Percentiles rank a stretch among this genome's conserved stretches.
Conservation (phyloP, 1,140 invertebrate genomes). For the Hesperophylax magnus region DNA sequence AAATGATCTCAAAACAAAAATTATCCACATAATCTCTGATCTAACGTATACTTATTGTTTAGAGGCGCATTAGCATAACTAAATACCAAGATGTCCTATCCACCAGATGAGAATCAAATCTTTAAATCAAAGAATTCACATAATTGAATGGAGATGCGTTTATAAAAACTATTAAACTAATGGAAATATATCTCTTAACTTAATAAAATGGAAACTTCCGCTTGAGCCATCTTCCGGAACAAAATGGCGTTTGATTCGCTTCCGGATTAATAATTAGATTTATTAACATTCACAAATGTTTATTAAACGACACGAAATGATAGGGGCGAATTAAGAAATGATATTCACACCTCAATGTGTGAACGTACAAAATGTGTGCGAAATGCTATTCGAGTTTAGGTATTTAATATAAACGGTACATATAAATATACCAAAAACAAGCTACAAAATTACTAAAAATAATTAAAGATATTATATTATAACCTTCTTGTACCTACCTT, state of each 20-base stretch:
- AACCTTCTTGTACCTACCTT: too few relatives aligned
- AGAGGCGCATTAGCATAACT: too few relatives aligned
- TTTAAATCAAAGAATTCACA: background rate
- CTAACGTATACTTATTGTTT: too few relatives aligned
- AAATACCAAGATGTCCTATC: background rate
- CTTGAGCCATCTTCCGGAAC: background rate
- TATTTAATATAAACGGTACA: too few relatives aligned
- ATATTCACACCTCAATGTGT: background rate
- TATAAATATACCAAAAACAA: too few relatives aligned
- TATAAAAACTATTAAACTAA: conserved; percentile 8
- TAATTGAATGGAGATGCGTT: conserved; percentile 1
- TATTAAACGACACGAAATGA: background rate
- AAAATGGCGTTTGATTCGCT: background rate
- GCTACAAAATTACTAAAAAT: too few relatives aligned
- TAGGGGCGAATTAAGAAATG: background rate
- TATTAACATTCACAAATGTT: background rate
- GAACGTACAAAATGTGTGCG: background rate
- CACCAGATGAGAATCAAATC: background rate
- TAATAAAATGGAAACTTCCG: background rate
- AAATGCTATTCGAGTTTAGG: background rate
- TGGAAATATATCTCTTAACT: conserved; percentile 5
- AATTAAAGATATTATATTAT: too few relatives aligned
- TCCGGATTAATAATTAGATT: background rate
- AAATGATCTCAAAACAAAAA: too few relatives aligned
- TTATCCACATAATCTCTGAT: too few relatives aligned